Evolutionary conservation across 2,888 invertebrate genomes (phyloP).

Genomic region (Hypselothyrea guttata): DNA sequence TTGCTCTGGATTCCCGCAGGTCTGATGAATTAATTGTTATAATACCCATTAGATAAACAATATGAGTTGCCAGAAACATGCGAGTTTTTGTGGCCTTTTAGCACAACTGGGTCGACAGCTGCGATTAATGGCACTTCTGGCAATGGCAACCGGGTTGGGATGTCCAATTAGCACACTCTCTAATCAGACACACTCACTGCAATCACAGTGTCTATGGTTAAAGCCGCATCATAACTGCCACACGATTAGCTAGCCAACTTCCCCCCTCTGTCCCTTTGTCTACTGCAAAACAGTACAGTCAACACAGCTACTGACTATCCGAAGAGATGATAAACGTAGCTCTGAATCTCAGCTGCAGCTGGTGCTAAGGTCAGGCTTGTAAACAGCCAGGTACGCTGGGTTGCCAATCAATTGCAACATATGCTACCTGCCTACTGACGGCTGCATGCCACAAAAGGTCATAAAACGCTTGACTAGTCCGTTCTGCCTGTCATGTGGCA

Average conservation of each 20-base stretch:
- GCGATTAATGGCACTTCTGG: slow-evolving; percentile 43
- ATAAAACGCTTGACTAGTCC: slow-evolving; percentile 36
- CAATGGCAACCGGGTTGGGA: slow-evolving; percentile 3
- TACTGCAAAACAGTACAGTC: too few species aligned
- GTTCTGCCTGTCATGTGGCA: neutral
- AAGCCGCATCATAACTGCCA: slow-evolving; percentile 37
- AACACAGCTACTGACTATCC: neutral
- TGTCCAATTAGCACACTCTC: slow-evolving; percentile 14
- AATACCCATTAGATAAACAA: slow-evolving; percentile 59
- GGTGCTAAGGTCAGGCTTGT: neutral
- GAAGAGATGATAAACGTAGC: too few species aligned
- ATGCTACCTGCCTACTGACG: slow-evolving; percentile 42
- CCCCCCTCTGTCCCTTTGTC: too few species aligned
- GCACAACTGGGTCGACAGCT: slow-evolving; percentile 48
- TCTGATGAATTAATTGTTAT: slow-evolving; percentile 63
- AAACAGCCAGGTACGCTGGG: slow-evolving; percentile 26
- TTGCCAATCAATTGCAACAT: slow-evolving; percentile 59
- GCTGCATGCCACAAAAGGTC: slow-evolving; percentile 32
- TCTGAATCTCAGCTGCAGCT: slow-evolving; percentile 2
- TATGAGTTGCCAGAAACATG: slow-evolving; percentile 54
- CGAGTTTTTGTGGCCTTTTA: slow-evolving; percentile 15
- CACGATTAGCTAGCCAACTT: slow-evolving; percentile 12
- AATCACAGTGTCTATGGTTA: slow-evolving; percentile 3
- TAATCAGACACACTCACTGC: slow-evolving; percentile 1
- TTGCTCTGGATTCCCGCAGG: slow-evolving; percentile 2